Evolutionary conservation across 2,113 vertebrate genomes (phyloP), one percentile per base, ranked within the genome.

Genomic region (Larimichthys polyactis): DNA sequence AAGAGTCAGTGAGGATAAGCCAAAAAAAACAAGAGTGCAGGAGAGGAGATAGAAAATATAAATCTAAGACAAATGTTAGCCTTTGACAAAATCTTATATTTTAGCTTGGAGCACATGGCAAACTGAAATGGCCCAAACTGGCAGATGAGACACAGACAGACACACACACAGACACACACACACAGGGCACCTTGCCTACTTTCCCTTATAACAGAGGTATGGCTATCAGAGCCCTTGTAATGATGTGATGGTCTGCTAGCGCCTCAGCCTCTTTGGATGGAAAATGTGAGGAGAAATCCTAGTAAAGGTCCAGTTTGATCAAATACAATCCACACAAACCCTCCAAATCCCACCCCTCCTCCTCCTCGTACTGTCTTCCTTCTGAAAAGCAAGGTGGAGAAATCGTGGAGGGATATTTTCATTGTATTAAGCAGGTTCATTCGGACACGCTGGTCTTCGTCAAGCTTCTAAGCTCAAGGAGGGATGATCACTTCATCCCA

Each of bases 211-310:
- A 91, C 88, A 78, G 84, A 87, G 83, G 83, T 89, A 85, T 75
- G 76, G 74, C 82, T 91, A 91, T 93, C 89, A 91, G 86, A 89
- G 81, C 66, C 67, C 82, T 83, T 79, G 81, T 87, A 91, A 91
- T 84, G 85, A 93, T 95, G 93, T 94, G 94, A 95, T 95, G 95
- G 94, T 96, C 94, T 86, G 82, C 90, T 95, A 93, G 90, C 80
- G 74, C 89, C 87, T 87, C 87, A 82, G 88, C 70, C 75, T 87
- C 60, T 78, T 75, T 78, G 71, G 73, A 90, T 87, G 90, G 90
- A 94, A 94, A 95, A 92, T 71, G 81, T 91, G 87, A 93, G 85
- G 80, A 75, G 60, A 76, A 66, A 89, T 75, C 82, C 69, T 57
- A 75, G 76, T 71, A 83, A 89, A 81, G 85, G 89, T 94, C 86